These are phyloP conservation scores for Schizotus pectinicornis DNA, from an alignment of 2,888 invertebrate species.

Conservation along the genomic window DNA sequence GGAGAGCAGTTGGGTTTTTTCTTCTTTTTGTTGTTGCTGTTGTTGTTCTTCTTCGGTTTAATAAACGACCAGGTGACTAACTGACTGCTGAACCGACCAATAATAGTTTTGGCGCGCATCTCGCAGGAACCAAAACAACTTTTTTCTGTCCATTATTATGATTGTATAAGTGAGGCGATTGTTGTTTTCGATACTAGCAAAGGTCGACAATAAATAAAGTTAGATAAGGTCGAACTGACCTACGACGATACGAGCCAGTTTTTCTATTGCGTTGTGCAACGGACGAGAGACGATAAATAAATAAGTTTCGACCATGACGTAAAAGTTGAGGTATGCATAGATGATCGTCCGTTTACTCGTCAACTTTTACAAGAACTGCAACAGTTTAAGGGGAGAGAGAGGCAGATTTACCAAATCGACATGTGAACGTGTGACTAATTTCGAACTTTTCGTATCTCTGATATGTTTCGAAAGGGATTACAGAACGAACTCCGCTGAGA, in stretches of 20 bases:
- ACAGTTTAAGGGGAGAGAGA: no score
- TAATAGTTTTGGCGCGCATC: not conserved
- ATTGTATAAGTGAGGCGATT: no score
- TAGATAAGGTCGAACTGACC: conserved; percentile 32
- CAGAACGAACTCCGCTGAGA: no score
- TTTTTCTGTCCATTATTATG: conserved; percentile 10
- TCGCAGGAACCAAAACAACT: conserved; percentile 20
- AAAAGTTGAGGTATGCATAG: not conserved
- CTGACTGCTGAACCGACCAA: no score
- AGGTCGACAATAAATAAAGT: conserved; percentile 26
- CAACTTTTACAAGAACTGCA: no score
- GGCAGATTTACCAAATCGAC: no score
- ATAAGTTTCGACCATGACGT: not conserved
- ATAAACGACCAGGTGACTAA: not conserved
- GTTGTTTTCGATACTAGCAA: not conserved
- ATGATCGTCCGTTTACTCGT: no score
- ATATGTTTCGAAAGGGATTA: no score
- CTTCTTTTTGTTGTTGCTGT: no score
- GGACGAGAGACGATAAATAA: conserved; percentile 6
- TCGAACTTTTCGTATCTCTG: no score
- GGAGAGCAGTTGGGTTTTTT: no score
- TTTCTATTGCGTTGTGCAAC: conserved; percentile 8
- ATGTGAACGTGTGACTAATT: not conserved
- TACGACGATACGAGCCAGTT: conserved; percentile 15
- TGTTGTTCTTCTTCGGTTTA: not conserved